Conservation (phyloP, 2,113 vertebrate species). For the Pteruthius melanotis region DNA sequence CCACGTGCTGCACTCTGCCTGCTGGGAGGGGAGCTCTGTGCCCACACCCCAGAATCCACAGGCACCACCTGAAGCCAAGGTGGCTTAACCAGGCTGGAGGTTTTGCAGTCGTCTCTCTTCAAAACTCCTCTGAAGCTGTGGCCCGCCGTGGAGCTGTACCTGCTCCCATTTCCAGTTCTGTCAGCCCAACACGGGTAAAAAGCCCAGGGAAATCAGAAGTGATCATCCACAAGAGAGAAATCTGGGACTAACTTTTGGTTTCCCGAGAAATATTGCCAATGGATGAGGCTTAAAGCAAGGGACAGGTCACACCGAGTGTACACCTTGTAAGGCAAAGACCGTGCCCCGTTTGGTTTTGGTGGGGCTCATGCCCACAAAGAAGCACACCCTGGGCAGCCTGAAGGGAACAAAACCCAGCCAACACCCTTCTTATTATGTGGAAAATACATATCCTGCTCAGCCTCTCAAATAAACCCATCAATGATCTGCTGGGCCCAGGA, state of each 20-base stretch:
- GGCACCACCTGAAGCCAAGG: not conserved
- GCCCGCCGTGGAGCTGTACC: not conserved
- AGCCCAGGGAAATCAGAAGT: not conserved
- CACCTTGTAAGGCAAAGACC: not conserved
- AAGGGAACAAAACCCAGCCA: not conserved
- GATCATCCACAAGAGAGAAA: not conserved
- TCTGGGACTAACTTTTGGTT: not conserved
- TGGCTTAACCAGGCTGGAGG: not conserved
- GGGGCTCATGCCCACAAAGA: not conserved
- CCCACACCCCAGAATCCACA: not conserved
- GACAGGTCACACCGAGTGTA: not conserved
- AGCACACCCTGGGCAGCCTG: not conserved
- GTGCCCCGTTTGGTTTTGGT: not conserved
- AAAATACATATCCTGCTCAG: not conserved
- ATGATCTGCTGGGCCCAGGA: not conserved
- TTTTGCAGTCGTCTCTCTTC: not conserved
- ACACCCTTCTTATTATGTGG: not conserved
- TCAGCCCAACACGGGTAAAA: rapidly evolving
- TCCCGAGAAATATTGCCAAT: not conserved
- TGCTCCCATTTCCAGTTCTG: not conserved
- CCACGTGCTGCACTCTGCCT: too few species aligned
- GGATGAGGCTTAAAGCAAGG: rapidly evolving
- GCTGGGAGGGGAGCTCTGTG: not conserved
- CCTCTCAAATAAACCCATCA: not conserved
- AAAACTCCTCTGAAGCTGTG: not conserved